Evolutionary conservation across 2,113 vertebrate genomes (phyloP).

Genomic region (Thamnophis sirtalis): DNA sequence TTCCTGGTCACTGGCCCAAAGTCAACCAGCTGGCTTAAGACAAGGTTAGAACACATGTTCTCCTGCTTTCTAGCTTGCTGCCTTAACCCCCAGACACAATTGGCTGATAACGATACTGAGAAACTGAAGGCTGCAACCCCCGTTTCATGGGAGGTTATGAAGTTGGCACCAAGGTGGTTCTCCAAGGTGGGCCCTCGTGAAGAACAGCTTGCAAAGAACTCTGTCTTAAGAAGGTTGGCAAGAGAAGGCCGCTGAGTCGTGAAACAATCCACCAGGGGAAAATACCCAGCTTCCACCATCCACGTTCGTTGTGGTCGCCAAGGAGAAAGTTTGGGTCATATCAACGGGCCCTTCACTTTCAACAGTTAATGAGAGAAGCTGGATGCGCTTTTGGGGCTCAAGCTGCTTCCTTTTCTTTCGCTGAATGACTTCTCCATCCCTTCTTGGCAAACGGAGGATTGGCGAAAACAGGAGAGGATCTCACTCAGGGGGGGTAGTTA

Average conservation of each 20-base stretch:
- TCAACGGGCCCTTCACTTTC: not conserved
- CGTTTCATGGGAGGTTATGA: not conserved
- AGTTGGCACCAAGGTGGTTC: not conserved
- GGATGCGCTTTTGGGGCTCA: not conserved
- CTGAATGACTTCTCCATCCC: not conserved
- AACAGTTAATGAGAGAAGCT: not conserved
- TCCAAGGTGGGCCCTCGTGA: not conserved
- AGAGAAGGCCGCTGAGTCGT: not conserved
- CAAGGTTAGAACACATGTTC: not conserved
- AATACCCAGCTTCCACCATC: not conserved
- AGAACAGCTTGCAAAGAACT: not conserved
- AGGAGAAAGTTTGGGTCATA: not conserved
- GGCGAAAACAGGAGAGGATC: not conserved
- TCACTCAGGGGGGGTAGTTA: constrained; percentile 2
- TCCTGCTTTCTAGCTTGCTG: not conserved
- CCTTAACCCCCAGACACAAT: not conserved
- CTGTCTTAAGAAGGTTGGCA: not conserved
- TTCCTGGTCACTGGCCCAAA: not conserved
- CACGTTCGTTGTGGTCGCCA: not conserved
- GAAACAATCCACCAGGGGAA: not conserved
- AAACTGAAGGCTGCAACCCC: not conserved
- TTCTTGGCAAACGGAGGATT: constrained; percentile 20
- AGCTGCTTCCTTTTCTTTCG: not conserved
- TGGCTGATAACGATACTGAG: not conserved
- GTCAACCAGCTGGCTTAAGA: not conserved